Conservation (phyloP, 64 coral and sea anemone genomes). For the Catalaphyllia jardinei region DNA sequence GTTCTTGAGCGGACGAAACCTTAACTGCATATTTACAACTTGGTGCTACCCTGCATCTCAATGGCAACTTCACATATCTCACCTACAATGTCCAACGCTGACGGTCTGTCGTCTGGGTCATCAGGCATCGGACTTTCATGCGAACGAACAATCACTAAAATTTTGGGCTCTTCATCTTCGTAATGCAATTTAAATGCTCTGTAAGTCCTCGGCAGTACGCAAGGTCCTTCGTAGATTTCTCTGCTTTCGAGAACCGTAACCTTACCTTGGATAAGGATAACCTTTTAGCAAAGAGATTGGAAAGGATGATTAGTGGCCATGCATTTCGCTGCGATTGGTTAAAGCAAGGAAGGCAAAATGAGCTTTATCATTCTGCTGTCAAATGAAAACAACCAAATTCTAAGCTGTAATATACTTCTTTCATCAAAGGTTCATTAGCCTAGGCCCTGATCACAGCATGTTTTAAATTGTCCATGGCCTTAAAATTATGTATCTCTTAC, state of each 20-base stretch:
- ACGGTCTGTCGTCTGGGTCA: constrained; percentile 60
- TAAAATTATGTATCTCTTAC: too few species aligned
- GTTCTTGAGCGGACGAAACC: too few species aligned
- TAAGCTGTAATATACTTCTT: too few species aligned
- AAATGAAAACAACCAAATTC: too few species aligned
- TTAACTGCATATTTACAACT: too few species aligned
- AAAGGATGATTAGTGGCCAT: background rate
- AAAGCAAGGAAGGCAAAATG: too few species aligned
- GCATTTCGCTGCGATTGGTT: too few species aligned
- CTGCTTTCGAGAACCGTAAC: constrained; percentile 61
- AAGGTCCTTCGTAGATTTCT: constrained; percentile 72
- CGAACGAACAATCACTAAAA: constrained; percentile 73
- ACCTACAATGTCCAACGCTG: constrained; percentile 59
- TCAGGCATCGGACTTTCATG: constrained; percentile 67
- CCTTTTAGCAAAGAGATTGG: background rate
- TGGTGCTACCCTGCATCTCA: too few species aligned
- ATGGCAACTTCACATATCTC: background rate
- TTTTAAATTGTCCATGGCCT: too few species aligned
- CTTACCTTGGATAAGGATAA: constrained; percentile 82
- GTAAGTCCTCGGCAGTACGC: constrained; percentile 67
- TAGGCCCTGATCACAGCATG: too few species aligned
- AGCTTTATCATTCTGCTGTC: too few species aligned
- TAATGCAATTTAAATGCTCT: constrained; percentile 71
- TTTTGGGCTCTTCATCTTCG: constrained; percentile 71
- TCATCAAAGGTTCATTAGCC: too few species aligned